Percentiles rank a stretch among this genome's conserved stretches.
Conservation (phyloP, 2,888 invertebrate genomes). For the Chironomus riparius region DNA sequence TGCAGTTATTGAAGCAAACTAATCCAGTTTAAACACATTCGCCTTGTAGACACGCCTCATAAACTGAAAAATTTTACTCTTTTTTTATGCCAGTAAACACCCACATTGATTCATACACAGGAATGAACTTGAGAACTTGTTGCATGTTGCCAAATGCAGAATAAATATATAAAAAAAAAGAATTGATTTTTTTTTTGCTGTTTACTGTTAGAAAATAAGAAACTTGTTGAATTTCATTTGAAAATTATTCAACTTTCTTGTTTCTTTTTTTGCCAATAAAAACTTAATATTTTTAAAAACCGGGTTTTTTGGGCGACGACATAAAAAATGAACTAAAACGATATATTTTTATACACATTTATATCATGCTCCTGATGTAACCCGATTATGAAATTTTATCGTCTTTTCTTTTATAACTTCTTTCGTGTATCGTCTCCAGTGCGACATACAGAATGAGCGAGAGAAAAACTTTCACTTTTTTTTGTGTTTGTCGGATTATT, state of each 20-base stretch:
- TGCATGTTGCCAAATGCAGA: neutral
- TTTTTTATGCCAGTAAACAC: too few species aligned
- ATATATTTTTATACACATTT: neutral
- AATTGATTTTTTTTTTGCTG: neutral
- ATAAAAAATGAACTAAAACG: neutral
- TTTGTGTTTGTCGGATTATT: neutral
- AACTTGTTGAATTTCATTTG: neutral
- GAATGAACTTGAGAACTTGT: neutral
- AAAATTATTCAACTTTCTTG: neutral
- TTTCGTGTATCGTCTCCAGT: too few species aligned
- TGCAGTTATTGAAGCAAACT: neutral
- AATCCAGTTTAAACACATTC: neutral
- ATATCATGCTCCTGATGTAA: neutral
- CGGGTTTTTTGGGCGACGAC: too few species aligned
- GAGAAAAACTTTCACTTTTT: neutral
- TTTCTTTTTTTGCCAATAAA: neutral
- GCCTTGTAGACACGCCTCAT: neutral
- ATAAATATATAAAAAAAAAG: too few species aligned
- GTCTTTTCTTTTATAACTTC: neutral
- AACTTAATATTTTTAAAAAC: neutral
- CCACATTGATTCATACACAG: neutral
- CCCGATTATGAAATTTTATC: neutral
- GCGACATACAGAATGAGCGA: too few species aligned
- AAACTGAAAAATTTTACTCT: neutral
- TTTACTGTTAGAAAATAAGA: neutral